Base-by-base conservation (phyloP, 1,140 invertebrate genomes). In the Luehdorfia chinensis region DNA sequence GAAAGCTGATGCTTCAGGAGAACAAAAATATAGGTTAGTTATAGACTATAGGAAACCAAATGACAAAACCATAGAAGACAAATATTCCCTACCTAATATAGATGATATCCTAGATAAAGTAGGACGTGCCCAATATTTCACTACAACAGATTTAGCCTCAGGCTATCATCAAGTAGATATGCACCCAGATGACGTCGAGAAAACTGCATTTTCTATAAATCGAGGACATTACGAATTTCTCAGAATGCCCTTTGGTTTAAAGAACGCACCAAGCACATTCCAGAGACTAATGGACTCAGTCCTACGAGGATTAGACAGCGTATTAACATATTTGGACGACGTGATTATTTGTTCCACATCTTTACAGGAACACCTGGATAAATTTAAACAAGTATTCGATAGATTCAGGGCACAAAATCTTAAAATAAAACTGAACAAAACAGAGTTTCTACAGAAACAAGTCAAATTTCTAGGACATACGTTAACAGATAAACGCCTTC, bases 111-210 rank as follows among this genome's bases (percentile, higher is more conserved):
- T 91, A 1, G 70, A 86, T 36, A 59, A 52, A 14, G 34, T 90
- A 34, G 58, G 62, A 3, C 58, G 59, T 1, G 55, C 55, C 0
- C 43, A 60, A 12, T 83, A 73, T 28, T 77, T 85, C 11, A 63
- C 66, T 0, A 75, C 72, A n/a, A n/a, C n/a, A n/a, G n/a, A n/a
- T 1, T 2, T 89, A 19, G 67, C 57, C 2, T 74, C 60, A 18
- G 90, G 89, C 2, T 69, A 63, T 37, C 87, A 85, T 55, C 89
- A 91, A 53, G 68, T 90, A 4, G 59, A 70, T 30, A 56, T 90
- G 11, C 50, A 71, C 1, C 36, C 54, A 21, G 44, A 63, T 3
- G 71, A 79, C 43, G 67, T 60, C 11, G 37, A 62, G 11, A 89
- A 89, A 66, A 88, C 88, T 3, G 87, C 83, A n/a, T 88, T 88